phyloP scores from a whole-genome alignment of 1,140 invertebrate genomes.

The Drosophila nikananu region DNA sequence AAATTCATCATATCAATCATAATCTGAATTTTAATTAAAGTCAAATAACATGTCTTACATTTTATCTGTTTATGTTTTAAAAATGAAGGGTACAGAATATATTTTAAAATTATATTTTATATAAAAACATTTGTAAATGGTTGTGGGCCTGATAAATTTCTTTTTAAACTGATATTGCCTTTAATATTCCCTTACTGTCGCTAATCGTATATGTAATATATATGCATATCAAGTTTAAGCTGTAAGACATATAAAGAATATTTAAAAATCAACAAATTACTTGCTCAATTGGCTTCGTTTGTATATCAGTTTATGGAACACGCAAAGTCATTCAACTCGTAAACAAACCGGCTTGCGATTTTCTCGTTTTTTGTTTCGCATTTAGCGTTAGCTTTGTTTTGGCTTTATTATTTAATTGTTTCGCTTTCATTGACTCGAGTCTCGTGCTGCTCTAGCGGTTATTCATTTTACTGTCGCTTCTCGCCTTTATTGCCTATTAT shows the following conservation, averaged over 20 bases:
- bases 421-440: conserved; percentile 31
- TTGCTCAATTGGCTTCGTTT: conserved; percentile 24
- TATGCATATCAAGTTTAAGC: no score
- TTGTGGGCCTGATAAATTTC: not conserved
- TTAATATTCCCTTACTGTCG: not conserved
- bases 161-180: no score
- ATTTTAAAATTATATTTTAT: no score
- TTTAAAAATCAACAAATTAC: conserved; percentile 13
- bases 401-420: conserved; percentile 31
- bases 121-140: not conserved
- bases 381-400: conserved; percentile 30
- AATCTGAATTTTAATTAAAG: no score
- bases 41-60: no score
- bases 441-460: conserved; percentile 34
- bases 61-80: no score
- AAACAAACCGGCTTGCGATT: conserved; percentile 46
- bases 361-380: conserved; percentile 13
- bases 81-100: not conserved
- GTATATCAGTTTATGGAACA: conserved; percentile 39
- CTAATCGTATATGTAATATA: not conserved
- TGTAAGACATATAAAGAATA: not conserved
- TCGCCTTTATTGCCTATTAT: conserved; percentile 26
- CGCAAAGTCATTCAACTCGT: conserved; percentile 55
- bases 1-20: not conserved
- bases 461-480: conserved; percentile 22